Evolutionary conservation across 2,797 vertebrate species (phyloP), one percentile per base, ranked within the genome.

Genomic region (Staurois parvus): DNA sequence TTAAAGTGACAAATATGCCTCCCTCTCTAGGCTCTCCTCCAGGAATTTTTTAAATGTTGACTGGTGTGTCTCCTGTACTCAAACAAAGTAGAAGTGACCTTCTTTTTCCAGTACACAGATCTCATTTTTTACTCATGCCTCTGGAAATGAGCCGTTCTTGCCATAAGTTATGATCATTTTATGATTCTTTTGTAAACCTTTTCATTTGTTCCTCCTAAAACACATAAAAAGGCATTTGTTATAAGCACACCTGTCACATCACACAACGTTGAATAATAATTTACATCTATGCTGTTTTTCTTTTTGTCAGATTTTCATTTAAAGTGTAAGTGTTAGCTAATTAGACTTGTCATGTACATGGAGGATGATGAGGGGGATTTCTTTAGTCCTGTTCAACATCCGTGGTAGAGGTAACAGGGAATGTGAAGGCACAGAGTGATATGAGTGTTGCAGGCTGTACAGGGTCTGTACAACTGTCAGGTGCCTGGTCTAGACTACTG

Each of bases 1-100:
- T n/a, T 0, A 0, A 78, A 86, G 72, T 34, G 75, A 76, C 0
- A 0, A 72, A 74, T 76, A 30, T 68, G 17, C 3, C 81, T 88
- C 75, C 15, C 2, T 73, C 52, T 73, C 78, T 84, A 81, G 77
- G 29, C 84, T 88, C 78, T 34, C 82, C 73, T 87, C n/a, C 87
- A 88, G 69, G 32, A 87, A 2, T 17, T 85, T 66, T 79, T 56
- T 9, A 64, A 59, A 52, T 37, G 83, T 74, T 67, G 73, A 84
- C 48, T 75, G 59, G 37, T 80, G 4, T 24, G 3, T n/a, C 0
- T 34, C 73, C 26, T 66, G 64, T 12, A 56, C 30, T 66, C 29
- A 81, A 64, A 67, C 66, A 64, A 10, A 88, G 70, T 84, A 30
- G 29, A 21, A 84, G 76, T 67, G 29, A 0, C 7, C 15, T 11